These are phyloP conservation scores for Pterostichus madidus DNA, from an alignment of 2,888 invertebrate species.

Conservation along the genomic window DNA sequence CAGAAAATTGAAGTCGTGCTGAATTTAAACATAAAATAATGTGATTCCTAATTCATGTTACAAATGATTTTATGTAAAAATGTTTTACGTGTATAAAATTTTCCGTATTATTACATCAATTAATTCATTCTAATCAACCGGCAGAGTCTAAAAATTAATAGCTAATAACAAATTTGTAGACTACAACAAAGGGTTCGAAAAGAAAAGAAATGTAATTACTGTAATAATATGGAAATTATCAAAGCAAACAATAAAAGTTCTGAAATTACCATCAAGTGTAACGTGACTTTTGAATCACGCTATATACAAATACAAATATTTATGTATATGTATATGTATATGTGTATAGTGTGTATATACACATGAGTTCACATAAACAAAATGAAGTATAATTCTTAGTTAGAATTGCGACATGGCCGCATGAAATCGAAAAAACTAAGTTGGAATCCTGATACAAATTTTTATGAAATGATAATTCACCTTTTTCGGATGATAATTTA, in stretches of 20 bases:
- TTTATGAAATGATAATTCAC: constrained; percentile 68
- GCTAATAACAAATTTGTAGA: background rate
- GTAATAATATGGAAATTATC: constrained; percentile 45
- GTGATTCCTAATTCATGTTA: constrained; percentile 62
- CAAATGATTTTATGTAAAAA: constrained; percentile 34
- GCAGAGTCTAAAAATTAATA: constrained; percentile 21
- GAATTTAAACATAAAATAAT: constrained; percentile 47
- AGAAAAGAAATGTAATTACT: constrained; percentile 21
- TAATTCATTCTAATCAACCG: background rate
- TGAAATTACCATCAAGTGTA: constrained; percentile 33
- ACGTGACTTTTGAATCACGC: constrained; percentile 53
- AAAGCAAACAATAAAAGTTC: background rate
- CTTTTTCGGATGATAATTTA: constrained; percentile 69
- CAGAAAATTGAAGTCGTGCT: constrained; percentile 47
- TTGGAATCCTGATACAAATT: constrained; percentile 49
- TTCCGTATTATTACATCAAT: constrained; percentile 47
- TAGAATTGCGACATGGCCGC: constrained; percentile 75
- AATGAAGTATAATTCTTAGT: constrained; percentile 73
- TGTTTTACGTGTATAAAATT: constrained; percentile 12
- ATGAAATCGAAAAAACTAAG: constrained; percentile 73
- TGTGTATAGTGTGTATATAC: constrained; percentile 57
- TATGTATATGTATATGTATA: constrained; percentile 56
- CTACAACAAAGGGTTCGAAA: background rate
- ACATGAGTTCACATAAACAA: constrained; percentile 76
- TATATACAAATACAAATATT: constrained; percentile 57